phyloP scores from a whole-genome alignment of 2,113 vertebrate genomes.

The Sinocyclocheilus anshuiensis region DNA sequence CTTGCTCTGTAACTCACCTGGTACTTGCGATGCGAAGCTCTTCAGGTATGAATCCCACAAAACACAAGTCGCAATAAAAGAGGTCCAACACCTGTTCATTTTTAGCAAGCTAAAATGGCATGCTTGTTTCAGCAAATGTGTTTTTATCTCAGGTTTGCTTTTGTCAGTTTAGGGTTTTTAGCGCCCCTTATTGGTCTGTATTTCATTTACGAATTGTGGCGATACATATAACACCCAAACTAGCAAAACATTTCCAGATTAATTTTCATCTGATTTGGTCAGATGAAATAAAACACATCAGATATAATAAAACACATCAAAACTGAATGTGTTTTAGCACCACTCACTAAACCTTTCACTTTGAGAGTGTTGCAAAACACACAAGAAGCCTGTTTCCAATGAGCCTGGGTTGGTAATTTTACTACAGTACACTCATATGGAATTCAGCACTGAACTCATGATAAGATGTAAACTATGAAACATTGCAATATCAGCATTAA shows the following conservation, averaged over 20 bases:
- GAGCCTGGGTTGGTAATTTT: not conserved
- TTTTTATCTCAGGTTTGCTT: not conserved
- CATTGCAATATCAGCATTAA: not conserved
- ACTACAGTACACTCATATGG: not conserved
- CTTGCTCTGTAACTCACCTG: not conserved
- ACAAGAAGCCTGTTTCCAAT: not conserved
- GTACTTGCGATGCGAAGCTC: not conserved
- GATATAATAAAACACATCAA: no score
- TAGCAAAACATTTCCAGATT: not conserved
- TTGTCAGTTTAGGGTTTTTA: not conserved
- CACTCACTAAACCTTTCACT: not conserved
- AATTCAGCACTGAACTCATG: not conserved
- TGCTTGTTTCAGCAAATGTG: not conserved
- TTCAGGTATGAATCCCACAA: no score
- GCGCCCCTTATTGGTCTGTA: not conserved
- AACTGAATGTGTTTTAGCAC: no score
- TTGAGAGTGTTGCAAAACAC: not conserved
- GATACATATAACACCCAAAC: not conserved
- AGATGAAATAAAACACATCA: no score
- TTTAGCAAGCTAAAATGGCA: not conserved
- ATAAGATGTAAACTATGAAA: no score
- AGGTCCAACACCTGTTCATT: not conserved
- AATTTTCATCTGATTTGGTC: no score
- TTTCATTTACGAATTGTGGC: not conserved
- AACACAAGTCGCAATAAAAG: not conserved